phyloP scores from a whole-genome alignment of 2,113 vertebrate genomes.

The Peromyscus leucopus region DNA sequence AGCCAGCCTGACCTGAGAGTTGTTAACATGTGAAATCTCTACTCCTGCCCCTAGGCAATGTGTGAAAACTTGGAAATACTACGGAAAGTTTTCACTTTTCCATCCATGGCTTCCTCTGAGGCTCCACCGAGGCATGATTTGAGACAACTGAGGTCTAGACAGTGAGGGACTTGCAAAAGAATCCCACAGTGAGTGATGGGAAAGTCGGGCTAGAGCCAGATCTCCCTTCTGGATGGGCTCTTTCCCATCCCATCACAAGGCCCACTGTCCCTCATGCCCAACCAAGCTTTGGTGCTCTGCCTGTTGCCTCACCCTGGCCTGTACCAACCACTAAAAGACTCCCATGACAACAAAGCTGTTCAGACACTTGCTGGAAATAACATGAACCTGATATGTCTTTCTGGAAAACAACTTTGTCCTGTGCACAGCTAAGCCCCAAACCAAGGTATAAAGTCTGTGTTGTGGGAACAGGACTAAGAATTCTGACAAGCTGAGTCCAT shows the following conservation, averaged over 20 bases:
- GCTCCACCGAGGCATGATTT: not conserved
- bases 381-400: not conserved
- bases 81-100: not conserved
- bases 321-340: rapidly evolving
- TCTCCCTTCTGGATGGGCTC: not conserved
- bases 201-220: not conserved
- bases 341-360: not conserved
- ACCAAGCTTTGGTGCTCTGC: not conserved
- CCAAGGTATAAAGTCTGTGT: not conserved
- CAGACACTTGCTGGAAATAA: not conserved
- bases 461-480: not conserved
- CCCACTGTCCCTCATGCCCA: not conserved
- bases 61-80: not conserved
- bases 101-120: rapidly evolving
- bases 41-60: too few species aligned
- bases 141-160: rapidly evolving
- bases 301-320: not conserved
- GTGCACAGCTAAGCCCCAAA: not conserved
- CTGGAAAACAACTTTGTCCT: not conserved
- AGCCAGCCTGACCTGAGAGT: not conserved
- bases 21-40: not conserved
- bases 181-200: not conserved
- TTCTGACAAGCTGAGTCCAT: not conserved
- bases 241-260: not conserved
- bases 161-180: not conserved